Evolutionary conservation across 2,888 invertebrate species (phyloP).

Genomic region (Drosophila paracracens): DNA sequence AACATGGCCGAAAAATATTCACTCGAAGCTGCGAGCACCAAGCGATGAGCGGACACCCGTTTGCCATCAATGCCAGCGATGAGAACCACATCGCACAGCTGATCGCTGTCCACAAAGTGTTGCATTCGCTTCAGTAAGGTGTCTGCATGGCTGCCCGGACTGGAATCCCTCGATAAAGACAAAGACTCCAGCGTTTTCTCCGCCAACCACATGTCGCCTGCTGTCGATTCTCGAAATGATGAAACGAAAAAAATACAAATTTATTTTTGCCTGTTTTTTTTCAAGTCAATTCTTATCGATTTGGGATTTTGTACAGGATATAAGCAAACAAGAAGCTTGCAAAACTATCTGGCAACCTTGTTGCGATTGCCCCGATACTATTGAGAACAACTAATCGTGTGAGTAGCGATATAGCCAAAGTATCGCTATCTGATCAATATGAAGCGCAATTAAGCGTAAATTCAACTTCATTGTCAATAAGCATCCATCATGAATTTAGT

Average conservation of each 20-base stretch:
- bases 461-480: too few species aligned
- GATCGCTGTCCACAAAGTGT: too few species aligned
- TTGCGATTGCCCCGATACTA: neutral
- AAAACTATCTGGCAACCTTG: neutral
- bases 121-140: slow-evolving; percentile 87
- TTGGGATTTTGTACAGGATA: too few species aligned
- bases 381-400: neutral
- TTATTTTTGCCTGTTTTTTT: too few species aligned
- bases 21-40: slow-evolving; percentile 95
- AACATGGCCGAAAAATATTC: slow-evolving; percentile 93
- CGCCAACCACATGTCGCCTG: slow-evolving; percentile 81
- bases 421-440: neutral
- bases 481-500: too few species aligned
- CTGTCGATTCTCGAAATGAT: slow-evolving; percentile 81
- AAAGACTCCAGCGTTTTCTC: slow-evolving; percentile 85
- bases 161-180: slow-evolving; percentile 87
- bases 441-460: neutral
- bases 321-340: too few species aligned
- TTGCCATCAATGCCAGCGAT: slow-evolving; percentile 85
- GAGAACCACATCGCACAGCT: too few species aligned
- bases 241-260: too few species aligned
- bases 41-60: slow-evolving; percentile 92
- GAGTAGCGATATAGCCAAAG: neutral
- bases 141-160: slow-evolving; percentile 91
- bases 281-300: too few species aligned